Conservation (phyloP, 2,797 vertebrate species). For the Valencia hispanica region DNA sequence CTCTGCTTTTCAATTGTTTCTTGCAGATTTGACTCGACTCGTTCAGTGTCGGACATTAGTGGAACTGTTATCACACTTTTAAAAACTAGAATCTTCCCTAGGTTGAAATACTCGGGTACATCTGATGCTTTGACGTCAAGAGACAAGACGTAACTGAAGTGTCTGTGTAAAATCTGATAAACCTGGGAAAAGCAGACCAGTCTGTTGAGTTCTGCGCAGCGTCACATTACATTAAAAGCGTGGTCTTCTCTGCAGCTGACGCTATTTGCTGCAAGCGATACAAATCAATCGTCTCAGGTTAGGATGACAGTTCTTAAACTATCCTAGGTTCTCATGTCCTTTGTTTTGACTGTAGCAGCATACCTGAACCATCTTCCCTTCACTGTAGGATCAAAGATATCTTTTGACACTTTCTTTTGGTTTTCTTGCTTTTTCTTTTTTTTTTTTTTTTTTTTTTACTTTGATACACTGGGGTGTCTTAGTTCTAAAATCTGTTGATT, state of each 20-base stretch:
- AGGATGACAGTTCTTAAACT: background rate
- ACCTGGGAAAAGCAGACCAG: background rate
- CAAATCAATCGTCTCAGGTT: background rate
- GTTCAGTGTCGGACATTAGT: background rate
- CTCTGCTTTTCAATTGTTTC: background rate
- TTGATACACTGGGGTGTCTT: background rate
- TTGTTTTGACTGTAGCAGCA: background rate
- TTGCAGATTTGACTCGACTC: background rate
- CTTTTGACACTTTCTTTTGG: background rate
- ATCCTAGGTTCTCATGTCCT: background rate
- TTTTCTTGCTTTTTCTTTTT: background rate
- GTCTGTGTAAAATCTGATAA: background rate
- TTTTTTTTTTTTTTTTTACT: background rate
- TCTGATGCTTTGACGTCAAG: background rate
- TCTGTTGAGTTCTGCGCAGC: background rate
- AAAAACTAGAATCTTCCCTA: background rate
- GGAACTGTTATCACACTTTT: background rate
- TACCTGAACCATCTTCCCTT: background rate
- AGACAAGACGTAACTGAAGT: conserved; percentile 1
- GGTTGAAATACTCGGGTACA: background rate
- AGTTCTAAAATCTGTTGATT: background rate
- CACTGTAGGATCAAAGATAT: background rate
- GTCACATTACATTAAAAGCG: background rate
- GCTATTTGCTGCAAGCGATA: background rate
- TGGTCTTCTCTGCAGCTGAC: background rate